phyloP scores from a whole-genome alignment of 1,140 invertebrate genomes.

The Idris sp. region DNA sequence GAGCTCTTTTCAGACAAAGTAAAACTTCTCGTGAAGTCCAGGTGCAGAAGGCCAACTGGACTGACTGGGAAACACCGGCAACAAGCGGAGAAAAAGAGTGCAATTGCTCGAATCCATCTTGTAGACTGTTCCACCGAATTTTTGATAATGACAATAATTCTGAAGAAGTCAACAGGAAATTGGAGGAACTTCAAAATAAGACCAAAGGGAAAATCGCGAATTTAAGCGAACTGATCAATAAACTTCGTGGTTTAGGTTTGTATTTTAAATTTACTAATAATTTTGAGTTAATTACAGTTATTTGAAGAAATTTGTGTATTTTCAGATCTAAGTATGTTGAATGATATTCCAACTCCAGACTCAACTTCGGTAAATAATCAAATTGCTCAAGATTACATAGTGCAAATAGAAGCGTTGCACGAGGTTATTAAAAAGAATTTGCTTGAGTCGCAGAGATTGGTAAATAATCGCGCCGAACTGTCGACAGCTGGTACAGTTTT shows the following conservation, averaged over 20 bases:
- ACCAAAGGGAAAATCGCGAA: slow-evolving; percentile 73
- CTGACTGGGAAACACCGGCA: neutral
- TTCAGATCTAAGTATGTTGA: slow-evolving; percentile 11
- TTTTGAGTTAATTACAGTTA: too few species aligned
- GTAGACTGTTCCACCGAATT: slow-evolving; percentile 65
- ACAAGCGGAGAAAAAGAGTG: slow-evolving; percentile 42
- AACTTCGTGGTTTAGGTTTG: slow-evolving; percentile 69
- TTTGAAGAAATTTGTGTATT: too few species aligned
- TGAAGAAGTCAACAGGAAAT: slow-evolving; percentile 68
- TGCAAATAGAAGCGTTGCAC: slow-evolving; percentile 65
- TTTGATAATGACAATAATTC: slow-evolving; percentile 51
- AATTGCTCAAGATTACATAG: slow-evolving; percentile 64
- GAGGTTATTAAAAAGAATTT: slow-evolving; percentile 22
- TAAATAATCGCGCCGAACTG: slow-evolving; percentile 27
- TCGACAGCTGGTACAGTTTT: slow-evolving; percentile 1
- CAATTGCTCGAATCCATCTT: slow-evolving; percentile 67
- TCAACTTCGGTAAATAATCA: slow-evolving; percentile 42
- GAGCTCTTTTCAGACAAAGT: slow-evolving; percentile 52
- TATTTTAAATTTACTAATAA: slow-evolving; percentile 1
- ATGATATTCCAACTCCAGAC: neutral
- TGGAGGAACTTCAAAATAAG: slow-evolving; percentile 69
- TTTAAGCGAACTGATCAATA: slow-evolving; percentile 68
- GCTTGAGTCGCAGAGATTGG: slow-evolving; percentile 26
- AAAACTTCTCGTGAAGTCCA: neutral
- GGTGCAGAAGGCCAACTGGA: neutral